Conservation (phyloP, 2,888 invertebrate genomes). For the Parapristionchus giblindavisi region DNA sequence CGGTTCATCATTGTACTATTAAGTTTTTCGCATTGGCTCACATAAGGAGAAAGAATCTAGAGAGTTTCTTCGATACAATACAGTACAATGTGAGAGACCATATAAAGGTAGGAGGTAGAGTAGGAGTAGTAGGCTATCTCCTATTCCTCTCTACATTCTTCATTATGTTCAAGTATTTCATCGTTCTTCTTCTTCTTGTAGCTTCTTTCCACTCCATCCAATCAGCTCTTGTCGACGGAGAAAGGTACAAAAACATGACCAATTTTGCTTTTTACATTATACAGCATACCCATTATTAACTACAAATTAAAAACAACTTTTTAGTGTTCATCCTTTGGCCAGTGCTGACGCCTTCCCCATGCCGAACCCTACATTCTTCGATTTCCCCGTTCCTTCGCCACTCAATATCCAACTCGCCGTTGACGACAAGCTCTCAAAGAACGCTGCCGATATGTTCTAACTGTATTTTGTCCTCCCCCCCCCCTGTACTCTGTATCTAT, state of each 20-base stretch:
- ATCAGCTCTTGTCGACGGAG: not conserved
- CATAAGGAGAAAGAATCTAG: no score
- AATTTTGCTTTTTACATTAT: no score
- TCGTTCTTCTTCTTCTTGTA: slow-evolving; percentile 22
- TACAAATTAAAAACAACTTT: not conserved
- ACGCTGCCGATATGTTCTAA: slow-evolving; percentile 23
- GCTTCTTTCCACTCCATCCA: slow-evolving; percentile 1
- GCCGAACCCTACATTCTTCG: slow-evolving; percentile 10
- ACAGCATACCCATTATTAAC: not conserved
- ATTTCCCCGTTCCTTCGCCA: slow-evolving; percentile 11
- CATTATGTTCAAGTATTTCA: slow-evolving; percentile 24
- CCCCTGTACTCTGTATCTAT: slow-evolving; percentile 7
- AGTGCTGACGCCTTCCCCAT: slow-evolving; percentile 24
- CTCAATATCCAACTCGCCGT: not conserved
- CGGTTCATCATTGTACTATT: no score
- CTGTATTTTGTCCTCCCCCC: not conserved
- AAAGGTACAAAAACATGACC: slow-evolving; percentile 6
- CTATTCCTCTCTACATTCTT: not conserved
- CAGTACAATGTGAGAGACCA: slow-evolving; percentile 2
- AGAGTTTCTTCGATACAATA: not conserved
- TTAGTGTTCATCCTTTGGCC: slow-evolving; percentile 4
- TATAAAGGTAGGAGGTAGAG: not conserved
- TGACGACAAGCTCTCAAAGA: slow-evolving; percentile 15
- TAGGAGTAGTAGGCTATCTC: slow-evolving; percentile 1
- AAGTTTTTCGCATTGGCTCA: no score